These are phyloP conservation scores for Panthera uncia DNA, from an alignment of 2,113 vertebrate genomes.

Conservation along the genomic window DNA sequence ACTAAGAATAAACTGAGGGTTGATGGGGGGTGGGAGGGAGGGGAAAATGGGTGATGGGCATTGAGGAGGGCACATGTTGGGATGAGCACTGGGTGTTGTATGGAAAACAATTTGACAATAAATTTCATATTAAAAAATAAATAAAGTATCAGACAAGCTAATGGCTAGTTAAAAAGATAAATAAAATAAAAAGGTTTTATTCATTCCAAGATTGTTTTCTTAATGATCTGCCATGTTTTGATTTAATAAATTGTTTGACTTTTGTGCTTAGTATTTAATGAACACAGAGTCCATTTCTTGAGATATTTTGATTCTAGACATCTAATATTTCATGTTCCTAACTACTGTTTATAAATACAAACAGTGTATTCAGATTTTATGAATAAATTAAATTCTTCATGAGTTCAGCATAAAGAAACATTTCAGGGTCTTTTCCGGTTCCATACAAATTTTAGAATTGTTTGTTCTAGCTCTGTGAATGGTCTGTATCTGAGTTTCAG, in stretches of 20 bases:
- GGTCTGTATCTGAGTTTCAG: not conserved
- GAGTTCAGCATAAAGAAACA: not conserved
- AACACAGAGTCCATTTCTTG: constrained; percentile 6
- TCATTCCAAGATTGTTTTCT: not conserved
- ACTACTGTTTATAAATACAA: not conserved
- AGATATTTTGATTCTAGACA: not conserved
- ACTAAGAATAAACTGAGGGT: no score
- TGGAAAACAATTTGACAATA: no score
- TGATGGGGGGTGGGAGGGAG: no score
- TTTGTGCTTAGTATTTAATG: not conserved
- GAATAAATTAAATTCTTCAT: not conserved
- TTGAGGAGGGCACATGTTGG: no score
- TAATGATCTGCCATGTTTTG: not conserved
- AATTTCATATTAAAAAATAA: no score
- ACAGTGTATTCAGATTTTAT: constrained; percentile 10
- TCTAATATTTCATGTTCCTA: constrained; percentile 18
- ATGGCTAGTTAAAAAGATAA: no score
- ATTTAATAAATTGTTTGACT: not conserved
- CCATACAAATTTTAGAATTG: no score
- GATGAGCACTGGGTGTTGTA: no score
- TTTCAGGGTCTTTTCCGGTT: not conserved
- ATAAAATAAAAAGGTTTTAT: not conserved
- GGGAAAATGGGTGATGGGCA: no score
- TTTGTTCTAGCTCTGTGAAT: not conserved
- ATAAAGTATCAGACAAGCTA: no score